These are phyloP conservation scores for Dasyprocta punctata DNA, from an alignment of 2,113 vertebrate species.

Conservation along the genomic window DNA sequence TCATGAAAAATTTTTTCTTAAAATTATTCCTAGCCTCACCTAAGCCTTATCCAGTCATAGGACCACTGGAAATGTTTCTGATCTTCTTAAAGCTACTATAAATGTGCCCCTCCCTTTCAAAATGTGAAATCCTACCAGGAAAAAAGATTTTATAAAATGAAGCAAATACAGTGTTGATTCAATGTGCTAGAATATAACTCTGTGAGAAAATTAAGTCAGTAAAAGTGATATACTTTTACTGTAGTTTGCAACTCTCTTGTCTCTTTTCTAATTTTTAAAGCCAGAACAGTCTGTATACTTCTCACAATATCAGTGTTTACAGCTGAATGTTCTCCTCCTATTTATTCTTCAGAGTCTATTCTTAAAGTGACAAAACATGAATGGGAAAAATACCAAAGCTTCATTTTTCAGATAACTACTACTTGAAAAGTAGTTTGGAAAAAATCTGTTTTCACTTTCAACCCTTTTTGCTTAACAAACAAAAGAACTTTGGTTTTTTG, in stretches of 20 bases:
- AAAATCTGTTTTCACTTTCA: conserved; percentile 61
- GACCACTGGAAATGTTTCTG: conserved; percentile 45
- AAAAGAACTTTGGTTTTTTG: conserved; percentile 22
- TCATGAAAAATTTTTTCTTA: conserved; percentile 53
- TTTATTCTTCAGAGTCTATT: conserved; percentile 49
- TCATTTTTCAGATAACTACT: conserved; percentile 63
- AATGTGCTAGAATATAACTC: conserved; percentile 23
- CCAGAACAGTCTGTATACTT: conserved; percentile 48
- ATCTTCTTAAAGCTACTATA: conserved; percentile 50
- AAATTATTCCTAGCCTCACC: conserved; percentile 37
- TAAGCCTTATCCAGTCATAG: conserved; percentile 49
- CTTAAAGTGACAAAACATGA: conserved; percentile 67
- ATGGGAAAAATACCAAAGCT: conserved; percentile 56
- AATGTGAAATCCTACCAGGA: conserved; percentile 63
- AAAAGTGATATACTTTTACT: conserved; percentile 52
- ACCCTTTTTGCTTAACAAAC: not conserved
- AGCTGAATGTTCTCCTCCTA: conserved; percentile 45
- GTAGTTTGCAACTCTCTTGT: conserved; percentile 39
- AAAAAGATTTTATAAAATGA: conserved; percentile 64
- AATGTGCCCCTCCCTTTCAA: conserved; percentile 61
- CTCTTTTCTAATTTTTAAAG: conserved; percentile 69
- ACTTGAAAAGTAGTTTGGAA: conserved; percentile 27
- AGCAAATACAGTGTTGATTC: conserved; percentile 59
- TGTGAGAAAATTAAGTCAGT: conserved; percentile 47
- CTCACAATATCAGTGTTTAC: conserved; percentile 47